Evolutionary conservation across 2,888 invertebrate species (phyloP), one percentile per base, ranked within the genome.

Genomic region (Mythimna lalbum): DNA sequence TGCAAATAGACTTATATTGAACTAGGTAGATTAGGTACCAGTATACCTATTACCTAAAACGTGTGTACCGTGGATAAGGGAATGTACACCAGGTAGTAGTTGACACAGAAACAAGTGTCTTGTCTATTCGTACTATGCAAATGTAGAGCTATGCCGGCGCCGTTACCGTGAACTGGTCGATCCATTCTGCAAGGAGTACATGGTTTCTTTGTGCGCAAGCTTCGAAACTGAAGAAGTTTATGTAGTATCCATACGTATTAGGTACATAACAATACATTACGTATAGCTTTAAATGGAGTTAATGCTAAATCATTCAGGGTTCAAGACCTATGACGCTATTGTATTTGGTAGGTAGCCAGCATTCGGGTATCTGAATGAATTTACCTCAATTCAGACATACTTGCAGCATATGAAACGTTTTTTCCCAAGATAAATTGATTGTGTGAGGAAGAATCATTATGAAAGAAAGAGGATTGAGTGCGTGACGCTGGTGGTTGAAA

Each of bases 81-180:
- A 78, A 78, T 63, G 47, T 67, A 17, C 61, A 68, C 67, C 27
- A 61, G 63, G 49, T 57, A 74, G 49, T 57, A 64, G 50, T 68
- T 67, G 43, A 63, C 68, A 71, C 65, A 66, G 64, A 67, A 71
- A 80, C 70, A 57, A 80, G 76, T 67, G 66, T 62, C 80, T 52
- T 52, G 64, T 63, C 31, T 73, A 33, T 50, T 47, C 14, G 52
- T 64, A 62, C 43, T 64, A 60, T 63, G 49, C 27, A 43, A 66
- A 66, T 64, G 19, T 71, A 65, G 52, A 65, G 19, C 55, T 65
- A 23, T 50, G 49, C 33, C 6, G 52, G 62, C 64, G 43, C 55
- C 62, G 52, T 69, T 81, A 68, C 62, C 60, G 31, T 70, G 60
- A 64, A 63, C 65, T 59, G 67, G 31, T 14, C 67, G 62, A 69